Conservation (phyloP, 2,113 vertebrate genomes). For the Pantherophis guttatus region DNA sequence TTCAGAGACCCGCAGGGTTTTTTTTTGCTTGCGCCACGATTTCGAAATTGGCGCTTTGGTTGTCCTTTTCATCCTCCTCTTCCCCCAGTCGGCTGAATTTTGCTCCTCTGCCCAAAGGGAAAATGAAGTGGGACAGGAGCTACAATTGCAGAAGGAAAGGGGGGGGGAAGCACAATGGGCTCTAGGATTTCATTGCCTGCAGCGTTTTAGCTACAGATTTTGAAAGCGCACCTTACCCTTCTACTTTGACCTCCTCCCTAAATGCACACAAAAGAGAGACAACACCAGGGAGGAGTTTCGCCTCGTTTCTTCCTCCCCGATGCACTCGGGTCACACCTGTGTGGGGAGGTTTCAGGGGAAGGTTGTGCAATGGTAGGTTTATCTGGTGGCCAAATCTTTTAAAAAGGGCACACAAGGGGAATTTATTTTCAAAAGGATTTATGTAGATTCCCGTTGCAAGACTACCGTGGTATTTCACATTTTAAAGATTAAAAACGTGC, state of each 20-base stretch:
- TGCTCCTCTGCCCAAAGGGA: not conserved
- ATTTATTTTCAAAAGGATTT: not conserved
- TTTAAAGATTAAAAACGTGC: not conserved
- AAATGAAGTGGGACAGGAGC: not conserved
- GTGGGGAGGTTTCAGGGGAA: not conserved
- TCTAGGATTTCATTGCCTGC: not conserved
- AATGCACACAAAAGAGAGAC: not conserved
- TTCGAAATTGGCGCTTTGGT: not conserved
- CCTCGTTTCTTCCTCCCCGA: not conserved
- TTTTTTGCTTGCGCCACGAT: not conserved
- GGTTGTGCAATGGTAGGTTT: not conserved
- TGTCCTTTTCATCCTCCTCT: not conserved
- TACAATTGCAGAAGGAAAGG: not conserved
- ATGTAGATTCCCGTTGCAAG: not conserved
- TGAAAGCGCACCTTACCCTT: not conserved
- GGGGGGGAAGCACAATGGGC: not conserved
- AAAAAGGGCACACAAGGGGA: no score
- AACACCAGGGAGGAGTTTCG: not conserved
- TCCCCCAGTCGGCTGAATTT: not conserved
- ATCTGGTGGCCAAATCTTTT: not conserved
- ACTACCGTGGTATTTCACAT: not conserved
- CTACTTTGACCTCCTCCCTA: conserved; percentile 8
- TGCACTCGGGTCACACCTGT: not conserved
- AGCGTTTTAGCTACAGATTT: not conserved
- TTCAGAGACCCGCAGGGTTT: not conserved